Percentiles rank a stretch among this genome's conserved stretches.
phyloP scores from a whole-genome alignment of 2,888 invertebrate species.

The Tachystola acroxantha region DNA sequence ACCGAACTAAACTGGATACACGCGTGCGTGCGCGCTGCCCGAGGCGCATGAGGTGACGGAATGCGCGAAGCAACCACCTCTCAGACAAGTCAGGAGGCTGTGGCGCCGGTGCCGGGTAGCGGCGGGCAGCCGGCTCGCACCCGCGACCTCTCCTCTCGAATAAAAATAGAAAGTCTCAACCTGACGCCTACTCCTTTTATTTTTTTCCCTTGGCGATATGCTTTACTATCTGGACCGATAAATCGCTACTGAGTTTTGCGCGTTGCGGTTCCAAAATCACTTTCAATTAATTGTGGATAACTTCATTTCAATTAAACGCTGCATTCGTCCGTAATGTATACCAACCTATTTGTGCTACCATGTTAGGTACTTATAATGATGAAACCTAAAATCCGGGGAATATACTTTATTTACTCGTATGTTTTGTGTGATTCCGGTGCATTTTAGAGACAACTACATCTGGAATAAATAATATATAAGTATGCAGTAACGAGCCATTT shows the following conservation, averaged over 20 bases:
- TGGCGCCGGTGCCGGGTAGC: conserved; percentile 49
- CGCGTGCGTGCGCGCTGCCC: conserved; percentile 61
- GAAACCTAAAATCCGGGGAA: too few species aligned
- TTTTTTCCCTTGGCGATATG: conserved; percentile 58
- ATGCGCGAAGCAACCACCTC: conserved; percentile 58
- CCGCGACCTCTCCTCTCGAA: conserved; percentile 63
- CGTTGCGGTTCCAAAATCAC: conserved; percentile 39
- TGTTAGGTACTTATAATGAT: too few species aligned
- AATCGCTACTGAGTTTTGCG: conserved; percentile 42
- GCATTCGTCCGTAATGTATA: not conserved
- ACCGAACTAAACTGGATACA: conserved; percentile 16
- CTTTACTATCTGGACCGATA: conserved; percentile 51
- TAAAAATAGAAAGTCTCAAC: conserved; percentile 75
- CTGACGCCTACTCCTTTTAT: conserved; percentile 64
- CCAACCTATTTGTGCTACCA: too few species aligned
- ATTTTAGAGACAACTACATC: too few species aligned
- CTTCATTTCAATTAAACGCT: too few species aligned
- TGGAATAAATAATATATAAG: too few species aligned
- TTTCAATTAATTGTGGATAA: conserved; percentile 34
- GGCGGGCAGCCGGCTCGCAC: too few species aligned
- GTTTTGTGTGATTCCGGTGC: too few species aligned
- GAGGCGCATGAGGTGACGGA: conserved; percentile 66
- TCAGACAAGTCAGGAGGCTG: conserved; percentile 66
- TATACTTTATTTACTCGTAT: too few species aligned
- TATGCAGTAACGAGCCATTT: too few species aligned